Base-by-base conservation (phyloP, 1,140 invertebrate species). In the Atopsyche davidsoni region DNA sequence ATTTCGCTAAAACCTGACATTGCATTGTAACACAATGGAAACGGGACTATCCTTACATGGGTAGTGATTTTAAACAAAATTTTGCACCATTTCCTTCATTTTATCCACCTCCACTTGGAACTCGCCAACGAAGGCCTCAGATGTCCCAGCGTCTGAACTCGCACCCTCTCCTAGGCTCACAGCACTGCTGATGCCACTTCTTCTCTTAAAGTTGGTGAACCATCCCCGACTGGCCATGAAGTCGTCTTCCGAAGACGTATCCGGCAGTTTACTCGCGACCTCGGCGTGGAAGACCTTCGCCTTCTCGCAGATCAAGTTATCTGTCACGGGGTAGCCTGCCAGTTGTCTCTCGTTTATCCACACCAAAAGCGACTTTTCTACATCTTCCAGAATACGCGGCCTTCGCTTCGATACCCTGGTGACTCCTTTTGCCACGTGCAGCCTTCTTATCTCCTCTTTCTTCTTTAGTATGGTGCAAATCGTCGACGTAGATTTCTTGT, bases 161-260 rank as follows among this genome's bases (percentile, higher is more conserved):
- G 55, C 55, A 53, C 35, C 58, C 32, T 57, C 54, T 24, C 49
- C 51, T 46, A 61, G 52, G 46, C 55, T 55, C 34, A 55, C 45
- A 41, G 60, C 46, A 23, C 28, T 49, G 40, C 59, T 51, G 14
- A 46, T 46, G 16, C 34, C 45, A 39, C 23, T 43, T 24, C 48
- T 50, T 46, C 35, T 50, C 50, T 47, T 40, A 43, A 59, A 53
- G n/a, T 57, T 51, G 4, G 57, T 43, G 44, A 53, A 54, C 51
- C 54, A 57, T 14, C 58, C 51, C 23, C 47, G 25, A 25, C 46
- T 59, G 3, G 34, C 53, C 31, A 54, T 48, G 28, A 57, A 59
- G 23, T 44, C 31, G 14, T 35, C 40, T 32, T 43, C 22, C 17
- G 40, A 44, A 3, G 31, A 35, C 18, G 19, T 36, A 25, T 21